Percentiles rank a stretch among this genome's conserved stretches.
phyloP scores from a whole-genome alignment of 2,888 invertebrate species.

The Cheilosia soror region DNA sequence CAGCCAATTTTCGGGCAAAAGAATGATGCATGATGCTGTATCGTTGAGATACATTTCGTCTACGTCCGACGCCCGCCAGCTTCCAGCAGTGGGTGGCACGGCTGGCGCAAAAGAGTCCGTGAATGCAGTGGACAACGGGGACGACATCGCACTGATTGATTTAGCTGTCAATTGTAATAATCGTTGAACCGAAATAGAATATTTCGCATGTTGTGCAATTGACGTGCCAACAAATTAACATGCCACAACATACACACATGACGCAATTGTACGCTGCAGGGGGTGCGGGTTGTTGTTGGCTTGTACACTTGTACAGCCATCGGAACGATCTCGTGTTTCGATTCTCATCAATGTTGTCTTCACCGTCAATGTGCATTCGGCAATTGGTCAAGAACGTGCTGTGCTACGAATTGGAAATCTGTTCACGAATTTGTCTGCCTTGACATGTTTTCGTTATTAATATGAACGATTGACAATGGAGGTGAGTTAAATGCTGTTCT shows the following conservation, averaged over 20 bases:
- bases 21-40: conserved; percentile 2
- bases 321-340: conserved; percentile 22
- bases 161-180: conserved; percentile 83
- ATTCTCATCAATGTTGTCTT: conserved; percentile 22
- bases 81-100: conserved; percentile 1
- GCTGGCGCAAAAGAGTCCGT: not conserved
- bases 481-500: not conserved
- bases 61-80: not conserved
- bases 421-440: conserved; percentile 20
- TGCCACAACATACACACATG: conserved; percentile 78
- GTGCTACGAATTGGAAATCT: conserved; percentile 39
- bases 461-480: conserved; percentile 12
- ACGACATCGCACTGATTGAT: conserved; percentile 83
- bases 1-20: conserved; percentile 35
- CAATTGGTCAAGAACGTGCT: conserved; percentile 29
- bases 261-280: not conserved
- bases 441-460: conserved; percentile 7
- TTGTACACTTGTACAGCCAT: conserved; percentile 5
- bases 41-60: conserved; percentile 1
- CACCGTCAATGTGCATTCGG: conserved; percentile 24
- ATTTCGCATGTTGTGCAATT: conserved; percentile 78
- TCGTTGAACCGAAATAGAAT: conserved; percentile 81
- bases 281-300: not conserved
- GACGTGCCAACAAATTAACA: conserved; percentile 83
- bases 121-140: conserved; percentile 67